Conservation (phyloP, 2,113 vertebrate species). For the Nothocercus julius region DNA sequence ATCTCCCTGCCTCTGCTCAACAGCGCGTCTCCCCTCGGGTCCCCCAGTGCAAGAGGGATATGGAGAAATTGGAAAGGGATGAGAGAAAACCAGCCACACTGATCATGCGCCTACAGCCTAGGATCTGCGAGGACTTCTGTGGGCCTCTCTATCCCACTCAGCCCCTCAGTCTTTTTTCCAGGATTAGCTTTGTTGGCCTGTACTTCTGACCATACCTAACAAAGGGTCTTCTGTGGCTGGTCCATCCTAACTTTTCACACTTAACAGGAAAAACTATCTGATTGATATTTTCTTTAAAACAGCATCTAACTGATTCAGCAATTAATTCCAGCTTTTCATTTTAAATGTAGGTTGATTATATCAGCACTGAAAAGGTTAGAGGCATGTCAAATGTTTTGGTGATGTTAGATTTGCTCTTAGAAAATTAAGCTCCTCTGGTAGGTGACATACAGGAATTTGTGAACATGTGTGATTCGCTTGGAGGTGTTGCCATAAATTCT, state of each 20-base stretch:
- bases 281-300: too few species aligned
- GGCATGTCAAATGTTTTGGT: neutral
- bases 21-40: neutral
- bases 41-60: neutral
- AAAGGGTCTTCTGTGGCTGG: neutral
- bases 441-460: neutral
- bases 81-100: neutral
- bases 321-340: neutral
- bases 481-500: neutral
- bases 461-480: neutral
- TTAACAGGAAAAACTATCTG: neutral
- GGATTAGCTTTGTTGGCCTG: neutral
- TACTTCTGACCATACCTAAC: neutral
- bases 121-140: neutral
- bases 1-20: rapidly evolving
- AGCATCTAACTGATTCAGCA: neutral
- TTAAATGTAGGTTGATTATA: neutral
- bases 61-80: neutral
- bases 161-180: neutral
- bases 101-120: neutral
- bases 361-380: neutral
- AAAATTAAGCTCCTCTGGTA: neutral
- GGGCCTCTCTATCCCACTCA: neutral
- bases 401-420: neutral
- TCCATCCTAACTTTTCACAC: neutral